Evolutionary conservation across 2,888 invertebrate species (phyloP), one percentile per base, ranked within the genome.

Genomic region (Elaeidobius kamerunicus): DNA sequence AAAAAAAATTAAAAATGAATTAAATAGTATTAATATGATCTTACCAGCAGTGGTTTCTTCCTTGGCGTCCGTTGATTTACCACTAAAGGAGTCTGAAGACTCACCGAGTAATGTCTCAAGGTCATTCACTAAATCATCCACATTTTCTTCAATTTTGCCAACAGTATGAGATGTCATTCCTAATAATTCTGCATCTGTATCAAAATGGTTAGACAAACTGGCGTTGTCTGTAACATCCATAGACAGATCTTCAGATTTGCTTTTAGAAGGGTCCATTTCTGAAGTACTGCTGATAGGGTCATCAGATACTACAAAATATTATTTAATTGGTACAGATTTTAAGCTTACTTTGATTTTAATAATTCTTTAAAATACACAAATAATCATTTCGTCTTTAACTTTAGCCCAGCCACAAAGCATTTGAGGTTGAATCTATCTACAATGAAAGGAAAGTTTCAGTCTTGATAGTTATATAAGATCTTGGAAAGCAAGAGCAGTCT

Each of bases 121-220:
- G 56, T 73, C 73, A 43, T 71, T 70, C n/a, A 72, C 73, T 52
- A 73, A 66, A 60, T 73, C 73, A 52, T 73, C 73, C 16, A 73
- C 71, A 62, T 73, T 69, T 60, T 72, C 73, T 12, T 69, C 69
- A 46, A 70, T 71, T 57, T 67, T 66, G 43, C 67, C 71, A 34
- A 57, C 58, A 1, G 66, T 48, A 14, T 65, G 63, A 43, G 63
- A 58, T 34, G 67, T 63, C 56, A 70, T 66, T 32, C 61, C 65
- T 17, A 70, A 58, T 52, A 68, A 61, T 51, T 68, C 52, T 12
- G 59, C 63, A 14, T 65, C 63, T 9, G 59, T 61, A 35, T 62
- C 62, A 16, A 57, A 58, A 20, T 59, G n/a, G n/a, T n/a, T n/a
- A n/a, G n/a, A n/a, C n/a, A n/a, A n/a, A n/a, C n/a, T 48, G 54